These are phyloP conservation scores for Corythoichthys haematopterus DNA, from an alignment of 2,113 vertebrate species.

Conservation along the genomic window DNA sequence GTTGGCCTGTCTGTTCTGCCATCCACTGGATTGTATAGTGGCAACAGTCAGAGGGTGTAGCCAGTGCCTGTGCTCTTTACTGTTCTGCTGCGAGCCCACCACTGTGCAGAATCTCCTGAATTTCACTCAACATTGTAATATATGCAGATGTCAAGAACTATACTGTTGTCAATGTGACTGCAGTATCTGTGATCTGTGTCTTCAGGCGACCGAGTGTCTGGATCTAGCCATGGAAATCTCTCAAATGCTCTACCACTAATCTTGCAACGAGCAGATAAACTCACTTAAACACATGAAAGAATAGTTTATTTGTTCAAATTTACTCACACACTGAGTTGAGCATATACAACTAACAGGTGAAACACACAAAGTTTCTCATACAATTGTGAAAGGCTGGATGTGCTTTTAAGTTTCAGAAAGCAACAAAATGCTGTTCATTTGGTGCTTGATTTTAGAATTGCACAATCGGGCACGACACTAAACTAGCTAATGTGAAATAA, in stretches of 20 bases:
- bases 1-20: constrained; percentile 72
- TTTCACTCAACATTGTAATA: constrained; percentile 38
- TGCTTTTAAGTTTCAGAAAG: constrained; percentile 13
- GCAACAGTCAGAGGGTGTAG: constrained; percentile 47
- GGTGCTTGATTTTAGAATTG: constrained; percentile 5
- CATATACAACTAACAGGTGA: constrained; percentile 30
- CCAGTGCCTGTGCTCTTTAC: constrained; percentile 51
- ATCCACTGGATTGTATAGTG: constrained; percentile 63
- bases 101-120: constrained; percentile 53
- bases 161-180: constrained; percentile 50
- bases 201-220: constrained; percentile 68
- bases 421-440: constrained; percentile 8
- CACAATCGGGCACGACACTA: not conserved
- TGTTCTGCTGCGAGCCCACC: constrained; percentile 49
- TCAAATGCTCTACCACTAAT: constrained; percentile 71
- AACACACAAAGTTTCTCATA: constrained; percentile 3
- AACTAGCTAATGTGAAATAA: constrained; percentile 15
- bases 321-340: constrained; percentile 22
- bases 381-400: constrained; percentile 16
- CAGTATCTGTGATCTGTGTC: constrained; percentile 55
- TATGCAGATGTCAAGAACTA: constrained; percentile 22
- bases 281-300: constrained; percentile 9
- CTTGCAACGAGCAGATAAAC: not conserved
- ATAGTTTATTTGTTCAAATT: constrained; percentile 57
- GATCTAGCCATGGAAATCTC: constrained; percentile 74